A percentile compares a stretch with the other conserved stretches of the same genome.
These are phyloP conservation scores for Furcifer pardalis DNA, from an alignment of 2,797 vertebrate species.

Conservation along the genomic window DNA sequence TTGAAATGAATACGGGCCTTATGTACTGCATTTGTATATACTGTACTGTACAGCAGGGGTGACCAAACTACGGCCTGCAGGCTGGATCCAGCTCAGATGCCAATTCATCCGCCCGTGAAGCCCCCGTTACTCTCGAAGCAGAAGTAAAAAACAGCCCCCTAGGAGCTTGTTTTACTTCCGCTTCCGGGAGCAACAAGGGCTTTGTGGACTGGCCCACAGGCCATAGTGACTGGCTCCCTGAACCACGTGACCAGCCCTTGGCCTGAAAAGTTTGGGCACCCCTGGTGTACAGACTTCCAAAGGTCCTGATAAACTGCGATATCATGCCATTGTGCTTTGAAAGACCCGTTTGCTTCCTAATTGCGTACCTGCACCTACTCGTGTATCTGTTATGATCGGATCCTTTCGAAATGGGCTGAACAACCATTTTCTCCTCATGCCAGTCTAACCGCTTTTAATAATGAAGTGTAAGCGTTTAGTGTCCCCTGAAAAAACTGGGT, in stretches of 20 bases:
- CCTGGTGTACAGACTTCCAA: neutral
- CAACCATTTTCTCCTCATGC: neutral
- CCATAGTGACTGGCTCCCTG: too few species aligned
- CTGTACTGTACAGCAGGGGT: too few species aligned
- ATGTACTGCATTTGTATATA: neutral
- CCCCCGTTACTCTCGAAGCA: too few species aligned
- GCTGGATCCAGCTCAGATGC: too few species aligned
- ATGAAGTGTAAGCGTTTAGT: neutral
- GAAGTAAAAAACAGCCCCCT: too few species aligned
- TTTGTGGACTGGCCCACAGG: too few species aligned
- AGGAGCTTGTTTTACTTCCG: too few species aligned
- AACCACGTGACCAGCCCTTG: too few species aligned
- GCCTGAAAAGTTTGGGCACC: too few species aligned
- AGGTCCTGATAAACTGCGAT: neutral
- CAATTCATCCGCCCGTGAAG: too few species aligned
- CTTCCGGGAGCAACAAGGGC: too few species aligned
- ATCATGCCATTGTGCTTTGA: neutral
- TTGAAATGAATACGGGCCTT: constrained; percentile 1
- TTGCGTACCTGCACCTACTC: neutral
- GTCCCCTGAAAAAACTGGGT: neutral
- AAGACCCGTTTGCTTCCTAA: neutral
- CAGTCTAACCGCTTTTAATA: neutral
- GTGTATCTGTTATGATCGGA: neutral
- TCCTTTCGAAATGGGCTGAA: neutral
- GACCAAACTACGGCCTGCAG: too few species aligned